A percentile compares a stretch with the other conserved stretches of the same genome.
Conservation (phyloP, 2,113 vertebrate genomes). For the Microtus pennsylvanicus region DNA sequence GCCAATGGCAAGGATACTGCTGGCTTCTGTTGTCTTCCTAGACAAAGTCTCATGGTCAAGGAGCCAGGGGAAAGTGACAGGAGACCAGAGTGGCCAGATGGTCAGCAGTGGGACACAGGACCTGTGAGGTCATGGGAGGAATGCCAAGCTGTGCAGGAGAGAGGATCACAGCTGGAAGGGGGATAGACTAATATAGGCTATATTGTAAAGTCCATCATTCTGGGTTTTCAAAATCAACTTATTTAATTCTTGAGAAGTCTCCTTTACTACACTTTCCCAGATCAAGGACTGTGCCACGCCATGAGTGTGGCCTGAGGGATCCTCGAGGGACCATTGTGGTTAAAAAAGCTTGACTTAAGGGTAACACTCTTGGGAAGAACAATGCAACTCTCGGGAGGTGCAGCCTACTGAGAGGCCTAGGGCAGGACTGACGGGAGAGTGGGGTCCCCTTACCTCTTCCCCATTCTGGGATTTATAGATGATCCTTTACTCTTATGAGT, state of each 20-base stretch:
- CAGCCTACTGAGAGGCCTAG: too few species aligned
- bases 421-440: background rate
- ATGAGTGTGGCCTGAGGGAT: background rate
- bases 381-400: background rate
- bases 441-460: background rate
- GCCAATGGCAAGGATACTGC: background rate
- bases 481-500: background rate
- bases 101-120: background rate
- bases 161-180: background rate
- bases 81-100: background rate
- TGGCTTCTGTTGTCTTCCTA: background rate
- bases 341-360: background rate
- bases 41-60: background rate
- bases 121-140: background rate
- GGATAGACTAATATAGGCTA: background rate
- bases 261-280: background rate
- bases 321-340: too few species aligned
- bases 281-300: background rate
- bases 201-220: background rate
- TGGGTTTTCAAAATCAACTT: background rate
- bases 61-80: background rate
- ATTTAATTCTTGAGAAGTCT: background rate
- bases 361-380: background rate
- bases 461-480: too few species aligned
- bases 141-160: background rate